Evolutionary conservation across 2,888 invertebrate genomes (phyloP), one percentile per base, ranked within the genome.

Genomic region (Temnothorax ravouxi): DNA sequence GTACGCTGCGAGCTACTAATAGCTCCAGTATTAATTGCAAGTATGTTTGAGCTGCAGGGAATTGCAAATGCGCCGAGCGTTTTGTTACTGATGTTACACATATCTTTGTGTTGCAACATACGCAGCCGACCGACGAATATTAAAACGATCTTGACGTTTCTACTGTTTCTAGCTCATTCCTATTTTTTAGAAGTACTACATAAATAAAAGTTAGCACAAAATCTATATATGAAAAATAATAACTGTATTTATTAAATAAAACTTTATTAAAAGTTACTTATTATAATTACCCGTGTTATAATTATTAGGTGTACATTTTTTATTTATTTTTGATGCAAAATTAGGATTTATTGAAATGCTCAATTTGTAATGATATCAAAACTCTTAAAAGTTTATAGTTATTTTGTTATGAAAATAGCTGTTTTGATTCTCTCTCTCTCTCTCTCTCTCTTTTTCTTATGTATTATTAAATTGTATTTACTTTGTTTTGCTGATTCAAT

Each of bases 11-110:
- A 47, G 41, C 71, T 59, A 59, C 44, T 56, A 54, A 69, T 69
- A 59, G 47, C 21, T 47, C 71, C 21, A 38, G 72, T 47, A 80
- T 80, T 80, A 80, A 80, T 80, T 72, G 59, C 56, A 59, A 25
- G n/a, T 50, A 25, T 80, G 59, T 72, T 80, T 80, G 79, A 25
- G 34, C 34, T 80, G n/a, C n/a, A n/a, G 72, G 38, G 79, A 80
- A 71, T 80, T 80, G 79, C 79, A 80, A 61, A 61, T 47, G 79
- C 18, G 47, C 71, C 18, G 71, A 71, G 25, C 71, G 18, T 71
- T 79, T 69, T 71, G 47, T 38, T 59, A 25, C 15, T 38, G 21
- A 71, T 25, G 13, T 41, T 25, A 25, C 47, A 29, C 3, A 1
- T 47, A 59, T 59, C 59, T 80, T 71, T 72, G 47, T 59, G 15